Conservation (phyloP, 1,140 invertebrate species). For the Trachelipus rathkii region DNA sequence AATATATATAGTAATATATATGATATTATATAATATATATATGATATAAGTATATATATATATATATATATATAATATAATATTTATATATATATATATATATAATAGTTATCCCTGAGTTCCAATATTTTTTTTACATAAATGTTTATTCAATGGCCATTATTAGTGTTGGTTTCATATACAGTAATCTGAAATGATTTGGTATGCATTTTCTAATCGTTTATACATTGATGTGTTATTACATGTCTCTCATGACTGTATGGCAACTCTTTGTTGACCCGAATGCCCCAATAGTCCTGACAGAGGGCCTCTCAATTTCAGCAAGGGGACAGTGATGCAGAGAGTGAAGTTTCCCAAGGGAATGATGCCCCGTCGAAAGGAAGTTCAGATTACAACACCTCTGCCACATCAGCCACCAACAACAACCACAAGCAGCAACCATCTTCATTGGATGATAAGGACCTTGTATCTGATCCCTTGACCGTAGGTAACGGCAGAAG, state of each 20-base stretch:
- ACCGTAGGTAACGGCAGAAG: conserved; percentile 14
- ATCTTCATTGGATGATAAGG: neutral
- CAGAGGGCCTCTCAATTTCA: conserved; percentile 5
- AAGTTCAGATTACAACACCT: neutral
- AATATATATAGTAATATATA: neutral
- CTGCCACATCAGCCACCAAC: too few species aligned
- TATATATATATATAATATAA: conserved; percentile 11
- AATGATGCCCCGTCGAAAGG: neutral
- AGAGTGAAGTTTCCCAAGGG: neutral
- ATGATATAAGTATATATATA: conserved; percentile 2
- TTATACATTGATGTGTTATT: too few species aligned
- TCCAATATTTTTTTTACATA: too few species aligned
- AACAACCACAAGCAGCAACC: neutral
- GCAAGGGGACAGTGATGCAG: neutral
- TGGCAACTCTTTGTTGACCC: neutral
- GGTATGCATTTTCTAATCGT: too few species aligned
- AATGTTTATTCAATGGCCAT: too few species aligned
- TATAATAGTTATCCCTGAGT: neutral
- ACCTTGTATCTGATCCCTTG: neutral
- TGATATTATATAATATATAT: neutral
- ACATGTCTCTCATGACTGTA: neutral
- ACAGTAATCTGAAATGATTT: too few species aligned
- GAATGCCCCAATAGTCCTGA: neutral
- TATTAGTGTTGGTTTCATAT: too few species aligned
- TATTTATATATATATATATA: neutral